Conservation (phyloP, 2,797 vertebrate genomes). For the Mergus octosetaceus region DNA sequence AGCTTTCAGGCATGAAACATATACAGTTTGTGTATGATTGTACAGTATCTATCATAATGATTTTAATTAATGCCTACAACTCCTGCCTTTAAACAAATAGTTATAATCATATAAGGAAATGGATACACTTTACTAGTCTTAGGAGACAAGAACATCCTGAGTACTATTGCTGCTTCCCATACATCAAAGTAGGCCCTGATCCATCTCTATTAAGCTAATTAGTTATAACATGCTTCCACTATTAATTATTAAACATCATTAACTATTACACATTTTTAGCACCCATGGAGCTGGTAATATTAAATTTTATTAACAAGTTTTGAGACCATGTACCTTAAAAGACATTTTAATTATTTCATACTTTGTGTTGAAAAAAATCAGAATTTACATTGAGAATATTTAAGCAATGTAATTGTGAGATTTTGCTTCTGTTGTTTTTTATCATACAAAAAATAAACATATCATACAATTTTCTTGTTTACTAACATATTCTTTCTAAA, state of each 20-base stretch:
- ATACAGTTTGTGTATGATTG: neutral
- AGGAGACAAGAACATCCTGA: neutral
- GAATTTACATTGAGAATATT: neutral
- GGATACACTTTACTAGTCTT: neutral
- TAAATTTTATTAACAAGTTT: neutral
- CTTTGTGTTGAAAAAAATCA: neutral
- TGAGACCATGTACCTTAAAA: neutral
- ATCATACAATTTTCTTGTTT: neutral
- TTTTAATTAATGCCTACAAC: neutral
- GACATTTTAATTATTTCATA: neutral
- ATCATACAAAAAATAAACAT: neutral
- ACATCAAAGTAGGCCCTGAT: neutral
- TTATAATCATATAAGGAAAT: neutral
- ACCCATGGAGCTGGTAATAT: accelerated
- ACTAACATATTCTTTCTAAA: neutral
- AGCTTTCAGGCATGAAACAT: neutral
- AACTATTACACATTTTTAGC: neutral
- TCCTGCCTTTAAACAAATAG: neutral
- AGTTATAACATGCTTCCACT: neutral
- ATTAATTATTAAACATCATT: neutral
- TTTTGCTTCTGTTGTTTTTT: neutral
- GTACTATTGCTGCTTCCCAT: neutral
- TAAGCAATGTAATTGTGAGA: neutral
- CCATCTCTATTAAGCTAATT: neutral
- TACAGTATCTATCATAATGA: neutral